Evolutionary conservation across 2,113 vertebrate genomes (phyloP), one percentile per base, ranked within the genome.

Genomic region (Chloroceryle aenea): DNA sequence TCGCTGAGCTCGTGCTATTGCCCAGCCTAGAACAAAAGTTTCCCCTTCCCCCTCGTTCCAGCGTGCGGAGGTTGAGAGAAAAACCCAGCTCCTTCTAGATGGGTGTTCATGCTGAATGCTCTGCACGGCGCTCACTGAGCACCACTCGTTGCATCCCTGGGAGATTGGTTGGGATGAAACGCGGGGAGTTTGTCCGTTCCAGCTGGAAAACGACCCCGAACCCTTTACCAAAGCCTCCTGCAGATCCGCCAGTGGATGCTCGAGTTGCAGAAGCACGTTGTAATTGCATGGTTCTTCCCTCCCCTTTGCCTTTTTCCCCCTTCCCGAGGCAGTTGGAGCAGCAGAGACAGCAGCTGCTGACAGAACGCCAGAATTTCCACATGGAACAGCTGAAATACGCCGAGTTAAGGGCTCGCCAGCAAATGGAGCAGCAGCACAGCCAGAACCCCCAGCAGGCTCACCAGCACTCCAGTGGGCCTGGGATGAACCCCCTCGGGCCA

Each of bases 371-470:
- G 97, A 99, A 99, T 12, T 99, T 99, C 96, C 99, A 99, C 98
- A 99, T 99, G 99, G 99, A 99, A 94, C 99, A 99, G 98, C 98
- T 99, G 34, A 99, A 99, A n/a, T 99, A 99, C 0, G 99, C 99
- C 0, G 99, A 99, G 88, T 93, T 99, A 48, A 98, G 99, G 90
- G 99, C 99, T 14, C 98, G 99, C 6, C 99, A 99, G 97, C 99
- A 99, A 97, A 99, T 99, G 98, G 99, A 99, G 94, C 99, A 99
- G 94, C 99, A 85, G 97, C 99, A 99, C 85, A 98, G 98, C 85
- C 99, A 99, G 63, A 97, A 85, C 68, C 95, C 97, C 2, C 98
- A 95, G n/a, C 98, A 97, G 80, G 43, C 97, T 3, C 98, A 72
- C 78, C 99, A 98, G 95, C 97, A 98, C 23, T 36, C 98, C 40